These are phyloP conservation scores for Drosophila pallidifrons DNA, from an alignment of 1,140 invertebrate species.

Conservation along the genomic window DNA sequence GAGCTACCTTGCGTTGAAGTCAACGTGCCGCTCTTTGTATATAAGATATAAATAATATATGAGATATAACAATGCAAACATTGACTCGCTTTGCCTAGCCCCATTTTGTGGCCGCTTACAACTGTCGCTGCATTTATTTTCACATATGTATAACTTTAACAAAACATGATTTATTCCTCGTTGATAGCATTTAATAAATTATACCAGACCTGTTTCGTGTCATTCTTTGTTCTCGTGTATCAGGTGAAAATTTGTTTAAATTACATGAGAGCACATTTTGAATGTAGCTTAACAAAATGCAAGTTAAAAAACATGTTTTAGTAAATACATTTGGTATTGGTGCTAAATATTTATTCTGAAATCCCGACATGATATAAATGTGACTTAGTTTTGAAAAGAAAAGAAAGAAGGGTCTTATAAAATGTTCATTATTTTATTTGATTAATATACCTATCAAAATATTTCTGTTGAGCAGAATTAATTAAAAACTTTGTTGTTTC, in stretches of 20 bases:
- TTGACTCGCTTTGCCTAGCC: conserved; percentile 20
- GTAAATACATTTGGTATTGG: too few species aligned
- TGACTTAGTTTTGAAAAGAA: neutral
- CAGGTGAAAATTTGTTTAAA: conserved; percentile 41
- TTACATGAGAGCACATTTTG: conserved; percentile 36
- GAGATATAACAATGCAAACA: conserved; percentile 12
- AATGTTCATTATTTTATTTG: neutral
- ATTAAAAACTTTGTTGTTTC: too few species aligned
- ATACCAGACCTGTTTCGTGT: conserved; percentile 32
- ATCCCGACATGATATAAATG: neutral
- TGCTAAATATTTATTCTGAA: neutral
- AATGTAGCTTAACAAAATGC: conserved; percentile 32
- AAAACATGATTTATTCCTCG: conserved; percentile 10
- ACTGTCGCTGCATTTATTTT: conserved; percentile 16
- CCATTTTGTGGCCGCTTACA: neutral
- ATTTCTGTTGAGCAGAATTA: too few species aligned
- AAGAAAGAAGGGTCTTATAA: neutral
- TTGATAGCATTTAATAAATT: conserved; percentile 37
- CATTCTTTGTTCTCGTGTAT: conserved; percentile 31
- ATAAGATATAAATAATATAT: conserved; percentile 20
- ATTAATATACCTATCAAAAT: neutral
- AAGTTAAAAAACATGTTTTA: conserved; percentile 5
- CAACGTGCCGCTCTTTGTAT: conserved; percentile 1
- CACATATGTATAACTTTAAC: neutral
- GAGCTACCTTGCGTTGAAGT: conserved; percentile 1